Conservation (phyloP, 1,140 invertebrate species). For the Drosophila arawakana region DNA sequence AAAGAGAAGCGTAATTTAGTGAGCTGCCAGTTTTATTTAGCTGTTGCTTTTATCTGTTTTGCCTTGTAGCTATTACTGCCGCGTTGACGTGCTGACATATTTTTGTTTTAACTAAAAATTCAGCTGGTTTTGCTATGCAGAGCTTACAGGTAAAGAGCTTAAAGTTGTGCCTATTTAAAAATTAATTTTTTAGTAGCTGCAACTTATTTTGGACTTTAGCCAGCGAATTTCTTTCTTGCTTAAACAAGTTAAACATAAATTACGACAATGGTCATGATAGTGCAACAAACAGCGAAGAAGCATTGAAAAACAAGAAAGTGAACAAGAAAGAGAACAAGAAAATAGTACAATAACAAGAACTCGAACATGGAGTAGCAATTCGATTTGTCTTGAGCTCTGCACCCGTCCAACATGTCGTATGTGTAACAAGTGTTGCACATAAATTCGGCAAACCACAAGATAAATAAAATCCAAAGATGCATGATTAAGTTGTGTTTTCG, state of each 20-base stretch:
- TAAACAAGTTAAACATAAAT: slow-evolving; percentile 65
- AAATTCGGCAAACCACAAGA: slow-evolving; percentile 54
- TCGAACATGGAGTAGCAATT: slow-evolving; percentile 39
- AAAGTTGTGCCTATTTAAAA: not conserved
- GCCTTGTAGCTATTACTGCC: not conserved
- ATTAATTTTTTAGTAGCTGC: not conserved
- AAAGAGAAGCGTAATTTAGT: not conserved
- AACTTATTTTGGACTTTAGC: slow-evolving; percentile 10
- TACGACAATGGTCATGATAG: slow-evolving; percentile 49
- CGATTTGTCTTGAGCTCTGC: slow-evolving; percentile 68
- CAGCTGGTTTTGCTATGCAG: not conserved
- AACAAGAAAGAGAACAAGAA: slow-evolving; percentile 5
- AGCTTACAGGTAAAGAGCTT: not conserved
- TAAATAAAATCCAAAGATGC: slow-evolving; percentile 29
- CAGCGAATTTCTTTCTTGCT: slow-evolving; percentile 13
- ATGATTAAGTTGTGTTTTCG: slow-evolving; percentile 24
- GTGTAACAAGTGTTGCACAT: slow-evolving; percentile 75
- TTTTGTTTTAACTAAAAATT: not conserved
- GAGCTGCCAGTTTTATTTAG: not conserved
- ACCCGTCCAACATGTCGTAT: slow-evolving; percentile 69
- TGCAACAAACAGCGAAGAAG: slow-evolving; percentile 31
- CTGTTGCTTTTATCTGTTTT: slow-evolving; percentile 3
- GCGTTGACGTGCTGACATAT: not conserved
- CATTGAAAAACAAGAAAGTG: not conserved
- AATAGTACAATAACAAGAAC: not conserved